Evolutionary conservation across 2,113 vertebrate species (phyloP), one percentile per base, ranked within the genome.

Genomic region (Apus apus): DNA sequence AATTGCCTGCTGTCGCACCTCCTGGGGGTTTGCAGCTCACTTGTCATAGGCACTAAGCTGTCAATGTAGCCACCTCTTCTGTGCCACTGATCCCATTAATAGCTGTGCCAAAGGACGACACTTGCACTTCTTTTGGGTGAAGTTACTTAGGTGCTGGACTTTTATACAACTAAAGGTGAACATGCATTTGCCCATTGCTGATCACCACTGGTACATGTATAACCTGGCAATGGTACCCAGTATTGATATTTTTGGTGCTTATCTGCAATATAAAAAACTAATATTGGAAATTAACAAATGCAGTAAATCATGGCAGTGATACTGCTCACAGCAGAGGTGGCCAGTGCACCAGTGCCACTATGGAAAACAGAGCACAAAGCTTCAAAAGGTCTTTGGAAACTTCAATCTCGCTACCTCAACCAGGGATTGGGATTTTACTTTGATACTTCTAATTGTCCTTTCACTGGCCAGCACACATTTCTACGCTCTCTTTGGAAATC

Each of bases 291-390:
- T 60, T 29, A 43, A 5, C 26, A 48, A 75, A 27, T 29, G 26
- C 2, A 3, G 36, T 57, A 3, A 15, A 11, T 46, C 16, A 13
- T 1, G 1, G 25, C 6, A 65, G 30, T 7, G 14, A 62, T 60
- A 45, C n/a, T 54, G 57, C 48, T 64, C n/a, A 26, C 12, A 21
- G 51, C 4, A 72, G 45, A 60, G 30, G 19, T 51, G 10, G 10
- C 13, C 40, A 60, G 29, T 46, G 30, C 1, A 2, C 7, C 11
- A 50, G 58, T 11, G 8, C 4, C 13, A 29, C 18, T 29, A 22
- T 9, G 25, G 65, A 94, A 82, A 67, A 51, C 0, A 68, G 20
- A 91, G 27, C 11, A 60, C 7, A 67, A 50, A 70, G 4, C 14
- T 71, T 85, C 57, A 32, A 27, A 15, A 54, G 40, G 6, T 58